A percentile compares a stretch with the other conserved stretches of the same genome.
Conservation (phyloP, 2,888 invertebrate species). For the Tachina grossa region DNA sequence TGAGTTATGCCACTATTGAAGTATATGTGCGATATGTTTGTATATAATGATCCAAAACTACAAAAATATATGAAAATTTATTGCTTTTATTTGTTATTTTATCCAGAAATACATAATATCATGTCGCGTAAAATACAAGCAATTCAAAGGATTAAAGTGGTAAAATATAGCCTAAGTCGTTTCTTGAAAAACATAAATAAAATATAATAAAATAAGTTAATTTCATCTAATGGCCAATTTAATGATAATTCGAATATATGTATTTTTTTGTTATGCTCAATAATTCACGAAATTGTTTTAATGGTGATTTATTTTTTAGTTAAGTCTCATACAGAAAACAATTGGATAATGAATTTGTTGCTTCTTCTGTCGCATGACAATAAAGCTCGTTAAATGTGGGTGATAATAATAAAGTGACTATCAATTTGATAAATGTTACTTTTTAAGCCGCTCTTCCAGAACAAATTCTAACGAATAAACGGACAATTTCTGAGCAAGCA, state of each 20-base stretch:
- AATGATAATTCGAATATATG: conserved; percentile 39
- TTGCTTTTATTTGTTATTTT: too few relatives aligned
- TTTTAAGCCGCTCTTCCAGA: conserved; percentile 61
- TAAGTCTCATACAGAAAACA: conserved; percentile 33
- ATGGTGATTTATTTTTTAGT: conserved; percentile 66
- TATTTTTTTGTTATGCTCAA: conserved; percentile 31
- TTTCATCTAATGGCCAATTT: conserved; percentile 81
- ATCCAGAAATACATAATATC: too few relatives aligned
- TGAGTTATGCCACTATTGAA: too few relatives aligned
- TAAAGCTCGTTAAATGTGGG: conserved; percentile 23
- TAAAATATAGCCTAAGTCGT: conserved; percentile 47
- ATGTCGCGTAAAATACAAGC: conserved; percentile 15
- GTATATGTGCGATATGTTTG: too few relatives aligned
- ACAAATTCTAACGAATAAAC: not conserved
- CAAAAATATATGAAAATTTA: too few relatives aligned
- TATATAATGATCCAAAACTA: too few relatives aligned
- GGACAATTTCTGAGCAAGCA: not conserved
- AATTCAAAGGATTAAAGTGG: conserved; percentile 66
- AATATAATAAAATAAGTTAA: conserved; percentile 77
- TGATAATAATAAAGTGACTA: conserved; percentile 72
- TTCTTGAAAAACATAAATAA: not conserved
- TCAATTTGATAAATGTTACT: conserved; percentile 79
- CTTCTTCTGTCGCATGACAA: not conserved
- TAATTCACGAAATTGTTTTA: conserved; percentile 65
- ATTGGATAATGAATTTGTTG: conserved; percentile 39